Percentiles rank a stretch among this genome's conserved stretches.
phyloP scores from a whole-genome alignment of 2,888 invertebrate genomes.

The Parnassius smintheus region DNA sequence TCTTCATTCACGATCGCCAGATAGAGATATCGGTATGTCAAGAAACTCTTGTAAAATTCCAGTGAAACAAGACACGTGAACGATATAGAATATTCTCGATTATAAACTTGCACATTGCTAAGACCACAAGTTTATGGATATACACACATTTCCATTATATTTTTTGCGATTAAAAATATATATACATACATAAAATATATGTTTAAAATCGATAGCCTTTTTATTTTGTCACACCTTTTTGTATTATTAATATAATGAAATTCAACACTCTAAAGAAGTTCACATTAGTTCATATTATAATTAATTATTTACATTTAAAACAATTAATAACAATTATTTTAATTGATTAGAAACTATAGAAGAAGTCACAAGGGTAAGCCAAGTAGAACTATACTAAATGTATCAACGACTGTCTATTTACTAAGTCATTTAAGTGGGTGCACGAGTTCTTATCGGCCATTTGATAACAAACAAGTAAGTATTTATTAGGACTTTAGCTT shows the following conservation, averaged over 20 bases:
- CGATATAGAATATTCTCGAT: slow-evolving; percentile 51
- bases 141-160: slow-evolving; percentile 33
- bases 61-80: slow-evolving; percentile 46
- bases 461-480: slow-evolving; percentile 59
- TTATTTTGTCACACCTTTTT: too few relatives aligned
- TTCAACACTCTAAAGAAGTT: too few relatives aligned
- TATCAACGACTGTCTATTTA: slow-evolving; percentile 49
- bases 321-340: neutral
- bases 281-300: too few relatives aligned
- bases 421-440: slow-evolving; percentile 55
- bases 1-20: slow-evolving; percentile 38
- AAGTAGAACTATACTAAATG: slow-evolving; percentile 22
- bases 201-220: too few relatives aligned
- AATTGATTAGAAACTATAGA: neutral
- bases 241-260: too few relatives aligned
- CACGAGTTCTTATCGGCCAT: slow-evolving; percentile 63
- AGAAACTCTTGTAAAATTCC: slow-evolving; percentile 62
- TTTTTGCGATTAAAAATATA: neutral
- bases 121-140: slow-evolving; percentile 32
- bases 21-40: slow-evolving; percentile 44
- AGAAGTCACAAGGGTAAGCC: slow-evolving; percentile 3
- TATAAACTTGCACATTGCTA: slow-evolving; percentile 54
- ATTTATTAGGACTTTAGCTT: slow-evolving; percentile 62
- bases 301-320: too few relatives aligned
- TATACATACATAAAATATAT: neutral